Base-by-base conservation (phyloP, 2,888 invertebrate genomes). In the Orchestes rusci region DNA sequence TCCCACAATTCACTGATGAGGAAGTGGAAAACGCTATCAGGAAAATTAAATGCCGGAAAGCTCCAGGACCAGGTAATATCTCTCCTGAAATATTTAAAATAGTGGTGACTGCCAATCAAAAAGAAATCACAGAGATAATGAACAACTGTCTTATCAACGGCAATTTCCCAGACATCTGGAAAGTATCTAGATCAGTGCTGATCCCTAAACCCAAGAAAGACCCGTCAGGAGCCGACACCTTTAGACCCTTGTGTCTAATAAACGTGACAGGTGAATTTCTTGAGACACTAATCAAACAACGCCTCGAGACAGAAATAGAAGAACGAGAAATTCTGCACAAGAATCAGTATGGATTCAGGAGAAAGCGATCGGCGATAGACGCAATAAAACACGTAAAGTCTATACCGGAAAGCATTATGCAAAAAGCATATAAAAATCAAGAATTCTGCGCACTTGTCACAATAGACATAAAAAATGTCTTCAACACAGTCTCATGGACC, bases 401-500 rank as follows among this genome's bases (percentile, higher is more conserved):
- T 10, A 39, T 31, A 4, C 7, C 4, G 8, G 17, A 32, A 20
- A 16, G 20, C n/a, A 19, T 18, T 4, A 17, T 7, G 4, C 16
- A n/a, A 4, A 39, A 17, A 12, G 39, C 16, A 16, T 15, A 7
- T 5, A 13, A 29, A 18, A 4, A 29, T 36, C 18, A 23, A 13
- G 36, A 20, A n/a, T 18, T 10, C n/a, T 16, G 5, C 8, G 39
- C 18, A 3, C 13, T 30, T 16, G 15, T 39, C 16, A 16, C 45
- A 3, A n/a, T 48, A 3, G 48, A 50, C 35, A 31, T 50, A 4
- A 23, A 43, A 27, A 50, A 48, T 20, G 52, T 48, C 1, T 51
- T 50, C 27, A 51, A 51, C 23, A 38, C 39, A 1, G 48, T 42
- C 7, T 8, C 30, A 5, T 52, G 52, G 50, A 20, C 37, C 16